phyloP scores from a whole-genome alignment of 2,113 vertebrate genomes.

The Aleadryas rufinucha region DNA sequence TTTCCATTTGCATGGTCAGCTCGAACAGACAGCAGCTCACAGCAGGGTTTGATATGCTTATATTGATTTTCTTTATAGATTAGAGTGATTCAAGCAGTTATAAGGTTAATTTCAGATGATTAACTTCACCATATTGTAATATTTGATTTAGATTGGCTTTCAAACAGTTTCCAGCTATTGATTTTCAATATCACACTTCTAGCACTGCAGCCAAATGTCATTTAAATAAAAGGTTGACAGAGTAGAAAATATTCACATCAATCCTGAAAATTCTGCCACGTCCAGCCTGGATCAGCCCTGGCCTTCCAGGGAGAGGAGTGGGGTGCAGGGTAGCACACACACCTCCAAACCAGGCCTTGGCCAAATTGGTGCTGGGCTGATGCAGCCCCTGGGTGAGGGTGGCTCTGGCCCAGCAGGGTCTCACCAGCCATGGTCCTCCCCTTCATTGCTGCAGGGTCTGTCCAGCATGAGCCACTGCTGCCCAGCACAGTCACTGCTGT shows the following conservation, averaged over 20 bases:
- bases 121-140: conserved; percentile 77
- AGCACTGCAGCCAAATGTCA: conserved; percentile 61
- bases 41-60: conserved; percentile 28
- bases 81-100: conserved; percentile 69
- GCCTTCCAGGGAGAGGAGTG: background rate
- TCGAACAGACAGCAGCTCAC: background rate
- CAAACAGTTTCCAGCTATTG: conserved; percentile 74
- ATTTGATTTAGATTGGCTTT: conserved; percentile 79
- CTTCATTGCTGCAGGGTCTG: too few relatives aligned
- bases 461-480: background rate
- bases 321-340: accelerated
- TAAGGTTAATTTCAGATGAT: conserved; percentile 83
- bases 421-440: background rate
- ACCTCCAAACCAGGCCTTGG: accelerated
- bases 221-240: conserved; percentile 44
- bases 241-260: conserved; percentile 26
- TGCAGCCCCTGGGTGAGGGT: accelerated
- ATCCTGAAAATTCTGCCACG: background rate
- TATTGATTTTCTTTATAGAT: conserved; percentile 74
- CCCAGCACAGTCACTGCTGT: background rate
- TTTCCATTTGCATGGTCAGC: conserved; percentile 1
- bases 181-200: conserved; percentile 77
- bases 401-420: background rate
- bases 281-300: background rate
- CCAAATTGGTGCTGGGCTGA: background rate